Evolutionary conservation across 1,140 invertebrate species (phyloP), one percentile per base, ranked within the genome.

Genomic region (Protaetia brevitarsis): DNA sequence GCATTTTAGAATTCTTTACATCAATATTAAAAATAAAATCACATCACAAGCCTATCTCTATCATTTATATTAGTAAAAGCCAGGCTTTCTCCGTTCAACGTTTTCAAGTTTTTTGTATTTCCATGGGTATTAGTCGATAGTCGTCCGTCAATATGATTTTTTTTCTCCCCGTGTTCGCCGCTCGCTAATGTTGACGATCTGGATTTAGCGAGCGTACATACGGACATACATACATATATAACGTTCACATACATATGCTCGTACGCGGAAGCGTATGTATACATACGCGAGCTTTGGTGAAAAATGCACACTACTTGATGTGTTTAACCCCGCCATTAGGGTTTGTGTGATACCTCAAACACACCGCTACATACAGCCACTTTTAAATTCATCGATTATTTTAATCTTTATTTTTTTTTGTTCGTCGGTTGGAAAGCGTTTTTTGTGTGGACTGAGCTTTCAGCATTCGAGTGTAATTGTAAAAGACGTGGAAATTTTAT

Each of bases 271-370:
- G 19, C 16, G 41, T 23, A n/a, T 29, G 57, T 59, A 28, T 59
- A n/a, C n/a, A n/a, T n/a, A 59, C 26, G 26, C 16, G 57, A 59
- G 26, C 57, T 59, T 59, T 59, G 68, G 72, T 77, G 74, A 77
- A 77, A 77, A 77, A 77, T 76, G 71, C 69, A 74, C 73, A 74
- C 70, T 72, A 73, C 75, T 77, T 74, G 74, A 77, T 77, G 74
- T 75, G 73, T 77, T 76, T 77, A 75, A 75, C 72, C 74, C 73
- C 59, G 72, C 73, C 72, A 77, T 77, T 76, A 76, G 71, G 74
- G 74, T 72, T 77, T 76, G 74, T 76, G 74, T 74, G 71, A 72
- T 75, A 74, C 75, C 75, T 74, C 75, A 77, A 76, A 74, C 74
- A 77, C 61, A 74, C 74, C 75, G 70, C 74, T 66, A 66, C 66